Evolutionary conservation across 2,797 vertebrate species (phyloP).

Genomic region (Todus mexicanus): DNA sequence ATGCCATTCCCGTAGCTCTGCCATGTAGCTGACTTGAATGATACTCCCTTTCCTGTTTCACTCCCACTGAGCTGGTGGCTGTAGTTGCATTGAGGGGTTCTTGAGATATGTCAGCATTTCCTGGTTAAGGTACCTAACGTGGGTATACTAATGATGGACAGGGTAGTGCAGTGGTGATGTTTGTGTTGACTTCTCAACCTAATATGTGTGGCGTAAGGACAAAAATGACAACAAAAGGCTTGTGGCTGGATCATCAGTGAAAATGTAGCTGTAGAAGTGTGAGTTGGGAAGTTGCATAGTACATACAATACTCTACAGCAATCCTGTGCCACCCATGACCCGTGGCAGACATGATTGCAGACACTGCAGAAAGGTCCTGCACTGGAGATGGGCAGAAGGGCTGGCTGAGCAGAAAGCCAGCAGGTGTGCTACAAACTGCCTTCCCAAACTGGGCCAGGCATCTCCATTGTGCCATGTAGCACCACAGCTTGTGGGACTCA

Average conservation of each 20-base stretch:
- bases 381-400: neutral
- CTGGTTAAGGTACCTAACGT: neutral
- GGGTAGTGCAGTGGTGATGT: neutral
- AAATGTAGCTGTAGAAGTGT: rapidly evolving
- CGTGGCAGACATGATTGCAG: neutral
- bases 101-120: neutral
- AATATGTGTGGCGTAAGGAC: neutral
- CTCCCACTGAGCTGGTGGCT: neutral
- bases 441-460: neutral
- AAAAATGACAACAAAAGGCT: neutral
- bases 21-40: neutral
- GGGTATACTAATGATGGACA: neutral
- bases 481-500: neutral
- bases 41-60: neutral
- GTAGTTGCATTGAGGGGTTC: neutral
- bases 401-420: neutral
- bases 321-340: neutral
- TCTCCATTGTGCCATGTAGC: neutral
- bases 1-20: neutral
- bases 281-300: neutral
- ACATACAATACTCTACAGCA: neutral
- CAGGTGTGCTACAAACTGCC: neutral
- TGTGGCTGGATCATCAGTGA: neutral
- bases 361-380: neutral
- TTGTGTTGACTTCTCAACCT: neutral